These are phyloP conservation scores for Strigamia crassipes DNA, from an alignment of 2,888 invertebrate genomes.

Conservation along the genomic window DNA sequence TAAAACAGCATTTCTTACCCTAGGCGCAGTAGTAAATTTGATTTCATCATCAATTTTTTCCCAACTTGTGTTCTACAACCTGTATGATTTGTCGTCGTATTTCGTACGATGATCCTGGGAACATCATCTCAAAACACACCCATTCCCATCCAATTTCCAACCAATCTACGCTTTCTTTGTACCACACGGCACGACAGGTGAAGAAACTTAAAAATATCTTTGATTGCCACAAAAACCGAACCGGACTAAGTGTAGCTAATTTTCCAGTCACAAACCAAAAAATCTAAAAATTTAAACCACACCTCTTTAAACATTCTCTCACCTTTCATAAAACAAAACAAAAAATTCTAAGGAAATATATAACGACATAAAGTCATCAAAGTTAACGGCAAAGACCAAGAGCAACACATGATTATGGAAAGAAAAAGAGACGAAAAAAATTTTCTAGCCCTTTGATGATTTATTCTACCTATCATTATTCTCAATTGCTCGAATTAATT, in stretches of 20 bases:
- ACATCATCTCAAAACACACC: conserved; percentile 11
- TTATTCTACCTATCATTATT: conserved; percentile 47
- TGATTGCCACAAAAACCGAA: neutral
- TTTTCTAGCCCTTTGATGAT: conserved; percentile 32
- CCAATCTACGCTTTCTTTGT: neutral
- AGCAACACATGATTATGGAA: neutral
- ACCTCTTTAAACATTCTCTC: neutral
- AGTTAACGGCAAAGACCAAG: neutral
- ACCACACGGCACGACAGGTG: neutral
- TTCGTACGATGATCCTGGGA: conserved; percentile 16
- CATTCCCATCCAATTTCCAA: neutral
- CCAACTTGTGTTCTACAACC: neutral
- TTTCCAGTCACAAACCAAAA: neutral
- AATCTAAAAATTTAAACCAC: neutral
- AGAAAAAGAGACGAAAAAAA: neutral
- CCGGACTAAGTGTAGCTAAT: conserved; percentile 3
- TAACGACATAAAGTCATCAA: conserved; percentile 8
- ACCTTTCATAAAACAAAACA: neutral
- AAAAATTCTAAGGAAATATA: neutral
- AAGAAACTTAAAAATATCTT: neutral
- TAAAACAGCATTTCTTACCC: conserved; percentile 3
- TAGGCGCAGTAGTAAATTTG: neutral
- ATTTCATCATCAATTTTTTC: conserved; percentile 6
- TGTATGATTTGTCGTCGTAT: conserved; percentile 16
- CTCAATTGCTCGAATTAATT: conserved; percentile 46